Evolutionary conservation across 2,113 vertebrate species (phyloP).

Genomic region (Coregonus clupeaformis): DNA sequence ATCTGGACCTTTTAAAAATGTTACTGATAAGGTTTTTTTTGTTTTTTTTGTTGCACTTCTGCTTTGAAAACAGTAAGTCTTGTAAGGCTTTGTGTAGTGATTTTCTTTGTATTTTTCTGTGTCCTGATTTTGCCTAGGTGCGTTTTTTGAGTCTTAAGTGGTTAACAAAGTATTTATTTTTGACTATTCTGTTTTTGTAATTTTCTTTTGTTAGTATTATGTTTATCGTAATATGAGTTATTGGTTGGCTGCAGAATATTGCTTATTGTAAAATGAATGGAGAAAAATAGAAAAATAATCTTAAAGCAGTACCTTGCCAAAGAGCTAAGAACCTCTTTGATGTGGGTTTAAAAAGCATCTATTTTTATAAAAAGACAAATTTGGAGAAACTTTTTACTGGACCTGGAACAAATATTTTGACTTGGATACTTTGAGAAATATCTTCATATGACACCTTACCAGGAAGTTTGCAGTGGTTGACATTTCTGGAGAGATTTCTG

Average conservation of each 20-base stretch:
- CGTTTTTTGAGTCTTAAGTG: slow-evolving; percentile 74
- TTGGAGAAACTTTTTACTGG: slow-evolving; percentile 99
- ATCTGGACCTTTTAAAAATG: slow-evolving; percentile 84
- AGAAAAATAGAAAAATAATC: slow-evolving; percentile 91
- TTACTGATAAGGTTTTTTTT: slow-evolving; percentile 78
- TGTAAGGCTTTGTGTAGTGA: slow-evolving; percentile 80
- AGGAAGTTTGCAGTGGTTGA: slow-evolving; percentile 91
- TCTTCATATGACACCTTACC: slow-evolving; percentile 98
- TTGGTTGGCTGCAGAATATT: slow-evolving; percentile 88
- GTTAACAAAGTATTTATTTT: slow-evolving; percentile 71
- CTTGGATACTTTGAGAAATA: slow-evolving; percentile 99
- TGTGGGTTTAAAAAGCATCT: slow-evolving; percentile 99
- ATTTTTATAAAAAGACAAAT: slow-evolving; percentile 98
- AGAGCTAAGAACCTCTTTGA: slow-evolving; percentile 99
- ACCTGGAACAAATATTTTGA: slow-evolving; percentile 99
- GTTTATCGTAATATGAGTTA: slow-evolving; percentile 86
- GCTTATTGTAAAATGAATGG: slow-evolving; percentile 94
- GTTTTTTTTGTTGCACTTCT: slow-evolving; percentile 79
- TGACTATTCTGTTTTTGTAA: slow-evolving; percentile 72
- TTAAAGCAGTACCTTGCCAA: slow-evolving; percentile 99
- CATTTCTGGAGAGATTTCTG: slow-evolving; percentile 90
- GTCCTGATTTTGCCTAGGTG: slow-evolving; percentile 78
- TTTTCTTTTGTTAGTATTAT: slow-evolving; percentile 79
- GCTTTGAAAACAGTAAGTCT: slow-evolving; percentile 84
- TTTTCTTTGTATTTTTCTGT: slow-evolving; percentile 63